Evolutionary conservation across 2,113 vertebrate species (phyloP).

Genomic region (Burhinus bistriatus): DNA sequence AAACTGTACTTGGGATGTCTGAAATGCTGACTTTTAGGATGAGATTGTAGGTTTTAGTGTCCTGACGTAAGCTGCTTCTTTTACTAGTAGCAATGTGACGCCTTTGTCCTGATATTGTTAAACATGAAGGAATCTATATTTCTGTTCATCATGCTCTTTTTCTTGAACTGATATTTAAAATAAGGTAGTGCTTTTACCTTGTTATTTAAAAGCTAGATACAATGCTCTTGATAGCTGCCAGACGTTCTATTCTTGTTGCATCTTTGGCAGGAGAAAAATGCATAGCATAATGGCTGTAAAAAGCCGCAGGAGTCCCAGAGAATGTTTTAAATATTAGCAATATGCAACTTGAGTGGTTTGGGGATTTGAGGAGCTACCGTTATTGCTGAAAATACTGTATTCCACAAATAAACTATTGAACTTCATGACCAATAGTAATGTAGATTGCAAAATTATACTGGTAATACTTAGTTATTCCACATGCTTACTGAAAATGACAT

Average conservation of each 20-base stretch:
- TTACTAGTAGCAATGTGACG: neutral
- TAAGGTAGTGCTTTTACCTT: neutral
- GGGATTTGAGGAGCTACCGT: neutral
- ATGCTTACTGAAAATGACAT: neutral
- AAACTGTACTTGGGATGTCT: neutral
- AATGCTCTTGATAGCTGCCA: neutral
- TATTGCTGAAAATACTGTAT: neutral
- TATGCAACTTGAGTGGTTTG: neutral
- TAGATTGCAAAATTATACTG: neutral
- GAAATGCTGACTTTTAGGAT: neutral
- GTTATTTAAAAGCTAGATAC: neutral
- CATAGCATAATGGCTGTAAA: neutral
- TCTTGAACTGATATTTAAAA: neutral
- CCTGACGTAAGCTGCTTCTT: neutral
- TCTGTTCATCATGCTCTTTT: neutral
- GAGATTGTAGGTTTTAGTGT: neutral
- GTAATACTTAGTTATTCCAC: neutral
- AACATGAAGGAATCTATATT: neutral
- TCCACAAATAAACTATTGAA: neutral
- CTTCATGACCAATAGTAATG: neutral
- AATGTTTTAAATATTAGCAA: neutral
- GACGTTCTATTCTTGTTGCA: neutral
- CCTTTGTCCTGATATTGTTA: neutral
- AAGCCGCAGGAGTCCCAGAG: neutral
- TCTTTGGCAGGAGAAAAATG: neutral